Evolutionary conservation across 2,888 invertebrate species (phyloP).

Genomic region (Ormyrus nitidulus): DNA sequence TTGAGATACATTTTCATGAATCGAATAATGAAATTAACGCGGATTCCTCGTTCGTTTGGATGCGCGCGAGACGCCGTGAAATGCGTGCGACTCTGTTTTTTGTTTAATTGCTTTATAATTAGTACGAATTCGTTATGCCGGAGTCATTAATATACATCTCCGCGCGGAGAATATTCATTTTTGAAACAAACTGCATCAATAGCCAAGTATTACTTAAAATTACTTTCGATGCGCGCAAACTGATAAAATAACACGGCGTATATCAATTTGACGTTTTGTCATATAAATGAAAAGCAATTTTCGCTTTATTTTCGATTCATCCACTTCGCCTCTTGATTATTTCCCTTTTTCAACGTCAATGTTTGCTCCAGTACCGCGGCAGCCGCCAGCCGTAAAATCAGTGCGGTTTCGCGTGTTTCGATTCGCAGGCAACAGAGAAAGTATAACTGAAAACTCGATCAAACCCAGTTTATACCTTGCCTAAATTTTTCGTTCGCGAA

Average conservation of each 20-base stretch:
- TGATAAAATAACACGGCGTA: background rate
- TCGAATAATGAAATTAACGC: conserved; percentile 11
- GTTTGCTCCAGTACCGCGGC: background rate
- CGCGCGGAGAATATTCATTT: too few relatives aligned
- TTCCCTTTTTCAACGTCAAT: conserved; percentile 22
- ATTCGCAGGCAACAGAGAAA: background rate
- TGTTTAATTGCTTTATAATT: too few relatives aligned
- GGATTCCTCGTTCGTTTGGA: too few relatives aligned
- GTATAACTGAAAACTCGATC: conserved; percentile 9
- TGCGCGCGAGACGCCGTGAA: too few relatives aligned
- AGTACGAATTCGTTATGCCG: too few relatives aligned
- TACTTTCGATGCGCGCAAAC: too few relatives aligned
- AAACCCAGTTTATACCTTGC: background rate
- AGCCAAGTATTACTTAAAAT: too few relatives aligned
- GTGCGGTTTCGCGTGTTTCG: background rate
- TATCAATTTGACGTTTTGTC: background rate
- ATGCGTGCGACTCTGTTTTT: too few relatives aligned
- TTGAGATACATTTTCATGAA: conserved; percentile 7
- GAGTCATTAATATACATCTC: too few relatives aligned
- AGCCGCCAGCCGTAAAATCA: background rate
- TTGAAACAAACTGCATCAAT: too few relatives aligned
- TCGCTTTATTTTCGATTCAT: conserved; percentile 23
- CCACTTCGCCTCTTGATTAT: conserved; percentile 13
- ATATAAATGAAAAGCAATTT: conserved; percentile 15
- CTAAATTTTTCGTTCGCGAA: conserved; percentile 12